Evolutionary conservation across 2,113 vertebrate species (phyloP).

Genomic region (Heterochromis multidens): DNA sequence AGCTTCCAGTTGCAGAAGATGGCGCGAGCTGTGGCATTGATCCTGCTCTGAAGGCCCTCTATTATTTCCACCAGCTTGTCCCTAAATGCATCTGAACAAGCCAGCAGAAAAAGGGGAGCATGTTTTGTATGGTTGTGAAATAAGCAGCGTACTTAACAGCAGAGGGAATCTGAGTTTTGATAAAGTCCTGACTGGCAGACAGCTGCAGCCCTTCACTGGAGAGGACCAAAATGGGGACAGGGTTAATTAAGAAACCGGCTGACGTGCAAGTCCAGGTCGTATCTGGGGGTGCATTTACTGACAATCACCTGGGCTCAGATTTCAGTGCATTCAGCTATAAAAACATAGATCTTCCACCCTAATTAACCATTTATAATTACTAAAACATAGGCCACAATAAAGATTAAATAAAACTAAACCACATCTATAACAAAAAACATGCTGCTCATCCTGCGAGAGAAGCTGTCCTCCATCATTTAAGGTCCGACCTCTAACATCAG

Average conservation of each 20-base stretch:
- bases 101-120: background rate
- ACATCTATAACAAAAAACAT: background rate
- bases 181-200: background rate
- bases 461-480: background rate
- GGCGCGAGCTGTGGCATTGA: slow-evolving; percentile 7
- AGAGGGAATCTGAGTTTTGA: background rate
- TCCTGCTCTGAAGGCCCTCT: background rate
- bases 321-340: background rate
- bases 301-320: background rate
- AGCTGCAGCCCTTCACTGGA: background rate
- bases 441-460: background rate
- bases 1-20: slow-evolving; percentile 50
- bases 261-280: background rate
- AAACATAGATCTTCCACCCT: background rate
- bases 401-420: background rate
- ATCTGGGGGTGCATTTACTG: background rate
- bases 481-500: too few species aligned
- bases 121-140: background rate
- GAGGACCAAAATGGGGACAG: background rate
- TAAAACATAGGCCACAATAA: background rate
- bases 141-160: background rate
- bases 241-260: background rate
- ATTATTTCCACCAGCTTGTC: background rate
- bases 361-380: background rate
- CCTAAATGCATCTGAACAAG: background rate